Conservation (phyloP, 2,888 invertebrate species). For the Perizoma flavofasciatum region DNA sequence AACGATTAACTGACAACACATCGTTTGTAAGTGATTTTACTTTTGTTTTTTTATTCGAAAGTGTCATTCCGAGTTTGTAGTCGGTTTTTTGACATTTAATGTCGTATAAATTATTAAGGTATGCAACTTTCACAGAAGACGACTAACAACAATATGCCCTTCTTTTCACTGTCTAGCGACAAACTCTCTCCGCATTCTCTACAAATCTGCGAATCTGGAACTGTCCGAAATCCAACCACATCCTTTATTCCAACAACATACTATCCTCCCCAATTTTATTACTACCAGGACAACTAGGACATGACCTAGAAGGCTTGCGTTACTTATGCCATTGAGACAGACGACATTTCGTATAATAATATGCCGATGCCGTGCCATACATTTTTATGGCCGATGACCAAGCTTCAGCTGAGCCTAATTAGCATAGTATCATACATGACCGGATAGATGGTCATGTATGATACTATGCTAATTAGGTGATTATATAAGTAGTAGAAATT, state of each 20-base stretch:
- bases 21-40: no score
- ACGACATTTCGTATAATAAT: constrained; percentile 14
- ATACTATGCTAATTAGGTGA: constrained; percentile 4
- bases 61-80: neutral
- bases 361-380: constrained; percentile 6
- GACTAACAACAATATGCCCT: no score
- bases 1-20: no score
- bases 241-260: neutral
- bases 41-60: no score
- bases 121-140: no score
- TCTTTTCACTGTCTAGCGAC: no score
- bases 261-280: neutral
- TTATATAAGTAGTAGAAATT: no score
- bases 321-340: constrained; percentile 18
- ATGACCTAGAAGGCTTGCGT: constrained; percentile 13
- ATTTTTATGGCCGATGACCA: constrained; percentile 15
- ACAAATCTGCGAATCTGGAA: neutral
- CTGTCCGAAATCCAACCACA: neutral
- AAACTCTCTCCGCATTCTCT: no score
- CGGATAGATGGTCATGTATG: no score
- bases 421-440: no score
- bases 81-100: no score
- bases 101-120: no score
- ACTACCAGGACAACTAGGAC: constrained; percentile 5
- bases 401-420: constrained; percentile 10